Evolutionary conservation across 1,140 invertebrate species (phyloP).

Genomic region (Sycophaga agraensis): DNA sequence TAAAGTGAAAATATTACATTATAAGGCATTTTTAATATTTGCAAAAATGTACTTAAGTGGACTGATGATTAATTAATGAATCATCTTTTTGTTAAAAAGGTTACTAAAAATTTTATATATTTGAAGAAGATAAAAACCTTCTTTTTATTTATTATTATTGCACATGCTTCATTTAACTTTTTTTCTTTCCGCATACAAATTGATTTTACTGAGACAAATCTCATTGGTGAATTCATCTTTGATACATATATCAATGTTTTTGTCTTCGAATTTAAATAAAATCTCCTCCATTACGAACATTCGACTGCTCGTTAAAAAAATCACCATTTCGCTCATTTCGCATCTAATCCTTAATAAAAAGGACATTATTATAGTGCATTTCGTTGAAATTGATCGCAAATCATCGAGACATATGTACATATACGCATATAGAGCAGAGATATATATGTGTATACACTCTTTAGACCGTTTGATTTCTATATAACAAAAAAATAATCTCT

Average conservation of each 20-base stretch:
- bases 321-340: slow-evolving; percentile 16
- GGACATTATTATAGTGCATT: slow-evolving; percentile 25
- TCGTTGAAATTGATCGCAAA: slow-evolving; percentile 32
- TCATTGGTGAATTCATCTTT: slow-evolving; percentile 26
- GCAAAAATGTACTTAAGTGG: slow-evolving; percentile 3
- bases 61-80: slow-evolving; percentile 14
- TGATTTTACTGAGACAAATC: slow-evolving; percentile 27
- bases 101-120: slow-evolving; percentile 26
- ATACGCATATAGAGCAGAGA: background rate
- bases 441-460: slow-evolving; percentile 3
- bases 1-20: slow-evolving; percentile 1
- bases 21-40: slow-evolving; percentile 14
- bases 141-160: slow-evolving; percentile 29
- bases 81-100: slow-evolving; percentile 30
- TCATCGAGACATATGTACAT: slow-evolving; percentile 20
- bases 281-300: slow-evolving; percentile 24
- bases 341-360: slow-evolving; percentile 25
- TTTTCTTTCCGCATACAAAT: slow-evolving; percentile 24
- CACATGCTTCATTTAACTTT: slow-evolving; percentile 24
- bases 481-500: slow-evolving; percentile 35
- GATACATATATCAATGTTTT: slow-evolving; percentile 28
- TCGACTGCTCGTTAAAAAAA: slow-evolving; percentile 25
- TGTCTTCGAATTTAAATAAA: slow-evolving; percentile 23
- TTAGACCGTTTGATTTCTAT: slow-evolving; percentile 33
- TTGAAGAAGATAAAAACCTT: slow-evolving; percentile 30